Conservation (phyloP, 2,797 vertebrate genomes). For the Lerista edwardsae region DNA sequence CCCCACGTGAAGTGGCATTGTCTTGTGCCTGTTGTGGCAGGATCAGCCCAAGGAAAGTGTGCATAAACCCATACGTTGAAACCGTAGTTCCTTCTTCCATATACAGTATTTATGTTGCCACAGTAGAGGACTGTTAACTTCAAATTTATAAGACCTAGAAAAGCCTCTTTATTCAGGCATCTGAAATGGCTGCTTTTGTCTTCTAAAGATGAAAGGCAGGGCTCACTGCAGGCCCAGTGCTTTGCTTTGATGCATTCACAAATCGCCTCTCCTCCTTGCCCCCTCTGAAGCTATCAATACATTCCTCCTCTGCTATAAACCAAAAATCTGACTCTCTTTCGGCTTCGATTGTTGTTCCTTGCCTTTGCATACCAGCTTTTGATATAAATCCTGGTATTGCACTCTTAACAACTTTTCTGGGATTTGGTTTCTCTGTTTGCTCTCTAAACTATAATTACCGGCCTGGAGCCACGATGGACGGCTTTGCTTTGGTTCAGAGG, state of each 20-base stretch:
- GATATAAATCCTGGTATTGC: background rate
- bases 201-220: slow-evolving; percentile 26
- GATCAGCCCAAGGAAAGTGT: too few relatives aligned
- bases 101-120: background rate
- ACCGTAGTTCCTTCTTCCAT: too few relatives aligned
- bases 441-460: background rate
- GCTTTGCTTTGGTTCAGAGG: too few relatives aligned
- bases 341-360: background rate
- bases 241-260: background rate
- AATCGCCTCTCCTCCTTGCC: background rate
- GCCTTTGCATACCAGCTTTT: background rate
- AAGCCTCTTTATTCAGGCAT: background rate
- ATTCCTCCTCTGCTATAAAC: background rate
- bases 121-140: background rate
- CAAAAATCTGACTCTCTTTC: background rate
- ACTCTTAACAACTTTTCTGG: background rate
- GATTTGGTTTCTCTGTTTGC: background rate
- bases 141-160: background rate
- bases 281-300: background rate
- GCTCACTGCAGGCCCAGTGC: background rate
- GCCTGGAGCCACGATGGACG: too few relatives aligned
- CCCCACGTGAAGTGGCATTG: too few relatives aligned
- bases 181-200: slow-evolving; percentile 11
- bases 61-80: background rate
- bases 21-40: too few relatives aligned